Evolutionary conservation across 2,888 invertebrate genomes (phyloP).

Genomic region (Automeris io): DNA sequence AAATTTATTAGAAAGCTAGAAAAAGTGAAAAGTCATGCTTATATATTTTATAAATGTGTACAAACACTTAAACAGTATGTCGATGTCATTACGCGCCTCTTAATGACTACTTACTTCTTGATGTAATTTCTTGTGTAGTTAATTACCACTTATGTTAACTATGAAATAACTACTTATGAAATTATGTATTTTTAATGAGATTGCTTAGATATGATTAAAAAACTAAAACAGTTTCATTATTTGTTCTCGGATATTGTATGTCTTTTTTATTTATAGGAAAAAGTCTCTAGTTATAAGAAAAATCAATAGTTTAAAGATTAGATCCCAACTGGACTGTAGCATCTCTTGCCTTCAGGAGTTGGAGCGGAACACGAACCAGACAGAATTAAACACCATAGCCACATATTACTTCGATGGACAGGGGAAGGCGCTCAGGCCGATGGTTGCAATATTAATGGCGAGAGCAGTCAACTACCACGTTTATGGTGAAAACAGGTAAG

Average conservation of each 20-base stretch:
- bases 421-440: slow-evolving; percentile 97
- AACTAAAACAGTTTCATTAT: too few relatives aligned
- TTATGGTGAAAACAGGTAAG: slow-evolving; percentile 88
- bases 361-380: slow-evolving; percentile 86
- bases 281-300: neutral
- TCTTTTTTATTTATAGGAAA: too few relatives aligned
- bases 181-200: too few relatives aligned
- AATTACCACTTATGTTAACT: too few relatives aligned
- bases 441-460: slow-evolving; percentile 96
- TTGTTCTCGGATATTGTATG: too few relatives aligned
- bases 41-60: too few relatives aligned
- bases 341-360: slow-evolving; percentile 78
- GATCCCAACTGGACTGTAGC: slow-evolving; percentile 54
- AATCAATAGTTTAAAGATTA: slow-evolving; percentile 17
- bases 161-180: too few relatives aligned
- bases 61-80: too few relatives aligned
- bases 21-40: slow-evolving; percentile 17
- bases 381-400: slow-evolving; percentile 92
- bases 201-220: too few relatives aligned
- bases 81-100: too few relatives aligned
- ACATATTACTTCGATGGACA: slow-evolving; percentile 99
- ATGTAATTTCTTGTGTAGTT: too few relatives aligned
- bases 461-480: slow-evolving; percentile 94
- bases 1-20: slow-evolving; percentile 11
- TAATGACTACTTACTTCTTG: too few relatives aligned